phyloP scores from a whole-genome alignment of 2,797 vertebrate species.

The Argentina silus region DNA sequence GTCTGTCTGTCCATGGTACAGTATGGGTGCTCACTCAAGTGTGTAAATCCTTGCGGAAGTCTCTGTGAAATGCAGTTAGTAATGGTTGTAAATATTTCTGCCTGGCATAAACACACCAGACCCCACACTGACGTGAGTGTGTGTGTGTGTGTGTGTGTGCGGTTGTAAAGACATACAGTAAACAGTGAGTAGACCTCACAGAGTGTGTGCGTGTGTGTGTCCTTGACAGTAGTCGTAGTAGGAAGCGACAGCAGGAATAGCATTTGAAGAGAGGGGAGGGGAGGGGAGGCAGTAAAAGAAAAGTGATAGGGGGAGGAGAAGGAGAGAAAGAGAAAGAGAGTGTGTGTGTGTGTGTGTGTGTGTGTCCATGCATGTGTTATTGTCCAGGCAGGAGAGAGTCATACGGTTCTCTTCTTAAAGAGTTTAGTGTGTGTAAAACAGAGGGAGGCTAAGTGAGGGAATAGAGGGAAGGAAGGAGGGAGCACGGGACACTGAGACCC shows the following conservation, averaged over 20 bases:
- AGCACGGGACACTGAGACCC: background rate
- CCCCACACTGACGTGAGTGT: slow-evolving; percentile 21
- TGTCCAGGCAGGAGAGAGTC: slow-evolving; percentile 19
- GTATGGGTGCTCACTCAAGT: too few species aligned
- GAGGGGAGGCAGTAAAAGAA: slow-evolving; percentile 2
- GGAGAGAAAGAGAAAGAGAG: background rate
- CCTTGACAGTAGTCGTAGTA: too few species aligned
- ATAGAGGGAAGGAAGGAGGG: slow-evolving; percentile 25
- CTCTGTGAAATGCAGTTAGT: slow-evolving; percentile 53
- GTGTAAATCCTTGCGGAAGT: slow-evolving; percentile 41
- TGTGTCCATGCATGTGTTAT: slow-evolving; percentile 39
- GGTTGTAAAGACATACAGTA: background rate
- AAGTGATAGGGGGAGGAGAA: background rate
- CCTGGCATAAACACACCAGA: slow-evolving; percentile 61
- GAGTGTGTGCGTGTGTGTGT: background rate
- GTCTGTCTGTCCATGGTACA: slow-evolving; percentile 16
- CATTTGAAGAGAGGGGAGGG: slow-evolving; percentile 21
- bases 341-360: slow-evolving; percentile 42
- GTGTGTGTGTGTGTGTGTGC: slow-evolving; percentile 21
- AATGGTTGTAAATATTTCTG: slow-evolving; percentile 71
- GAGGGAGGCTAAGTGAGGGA: slow-evolving; percentile 61
- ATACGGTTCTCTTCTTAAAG: slow-evolving; percentile 38
- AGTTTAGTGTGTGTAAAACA: slow-evolving; percentile 59
- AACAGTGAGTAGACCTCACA: slow-evolving; percentile 9
- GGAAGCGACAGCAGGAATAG: background rate